phyloP scores from a whole-genome alignment of 2,113 vertebrate species.

The Lagopus muta region DNA sequence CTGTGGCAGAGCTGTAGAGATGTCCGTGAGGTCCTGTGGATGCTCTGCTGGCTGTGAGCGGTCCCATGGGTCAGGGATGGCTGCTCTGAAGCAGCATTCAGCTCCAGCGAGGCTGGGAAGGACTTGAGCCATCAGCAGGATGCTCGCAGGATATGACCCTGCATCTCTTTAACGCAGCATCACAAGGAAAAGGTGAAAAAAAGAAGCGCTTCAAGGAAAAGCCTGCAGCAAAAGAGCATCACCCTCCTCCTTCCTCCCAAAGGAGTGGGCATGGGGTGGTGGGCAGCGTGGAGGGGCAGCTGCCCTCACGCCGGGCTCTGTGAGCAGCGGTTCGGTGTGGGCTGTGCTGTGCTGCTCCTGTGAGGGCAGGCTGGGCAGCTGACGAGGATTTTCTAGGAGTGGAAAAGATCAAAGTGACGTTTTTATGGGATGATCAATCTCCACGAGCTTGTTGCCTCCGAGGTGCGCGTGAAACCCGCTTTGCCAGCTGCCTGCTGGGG shows the following conservation, averaged over 20 bases:
- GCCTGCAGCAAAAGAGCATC: not conserved
- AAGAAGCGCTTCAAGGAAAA: not conserved
- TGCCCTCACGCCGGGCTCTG: rapidly evolving
- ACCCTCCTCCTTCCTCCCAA: not conserved
- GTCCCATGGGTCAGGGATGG: rapidly evolving
- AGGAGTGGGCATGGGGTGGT: not conserved
- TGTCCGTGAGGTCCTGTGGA: not conserved
- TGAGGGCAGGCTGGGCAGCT: not conserved
- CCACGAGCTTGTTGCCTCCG: not conserved
- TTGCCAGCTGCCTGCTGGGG: constrained; percentile 45
- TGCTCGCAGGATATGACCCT: rapidly evolving
- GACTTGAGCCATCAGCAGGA: not conserved
- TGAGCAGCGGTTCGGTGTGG: not conserved
- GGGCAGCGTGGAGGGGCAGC: rapidly evolving
- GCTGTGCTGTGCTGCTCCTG: not conserved
- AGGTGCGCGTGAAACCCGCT: not conserved
- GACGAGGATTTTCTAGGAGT: not conserved
- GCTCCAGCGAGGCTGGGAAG: not conserved
- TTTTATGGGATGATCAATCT: constrained; percentile 41
- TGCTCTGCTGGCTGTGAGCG: not conserved
- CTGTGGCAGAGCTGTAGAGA: not conserved
- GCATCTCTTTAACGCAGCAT: not conserved
- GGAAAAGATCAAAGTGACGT: not conserved
- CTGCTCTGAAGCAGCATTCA: not conserved
- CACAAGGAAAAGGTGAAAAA: not conserved